Conservation (phyloP, 2,888 invertebrate species). For the Heliconius ismenius region DNA sequence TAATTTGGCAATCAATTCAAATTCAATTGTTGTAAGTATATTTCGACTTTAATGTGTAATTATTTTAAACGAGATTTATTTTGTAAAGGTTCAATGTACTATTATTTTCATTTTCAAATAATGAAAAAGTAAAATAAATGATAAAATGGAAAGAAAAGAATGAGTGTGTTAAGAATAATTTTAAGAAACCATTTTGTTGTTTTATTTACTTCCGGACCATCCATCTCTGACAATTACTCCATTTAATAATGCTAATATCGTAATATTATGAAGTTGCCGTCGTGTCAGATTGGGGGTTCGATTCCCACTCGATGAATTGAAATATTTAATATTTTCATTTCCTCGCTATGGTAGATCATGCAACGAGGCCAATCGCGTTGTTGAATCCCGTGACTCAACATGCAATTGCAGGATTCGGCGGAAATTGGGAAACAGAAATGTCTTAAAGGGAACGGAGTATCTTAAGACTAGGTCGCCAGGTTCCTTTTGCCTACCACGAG, state of each 20-base stretch:
- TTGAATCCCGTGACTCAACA: too few relatives aligned
- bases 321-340: too few relatives aligned
- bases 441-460: too few relatives aligned
- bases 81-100: slow-evolving; percentile 9
- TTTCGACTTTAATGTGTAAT: not conserved
- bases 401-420: too few relatives aligned
- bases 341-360: too few relatives aligned
- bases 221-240: not conserved
- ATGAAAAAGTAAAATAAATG: slow-evolving; percentile 47
- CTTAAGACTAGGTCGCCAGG: too few relatives aligned
- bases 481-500: too few relatives aligned
- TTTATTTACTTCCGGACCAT: slow-evolving; percentile 57
- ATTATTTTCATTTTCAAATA: slow-evolving; percentile 38
- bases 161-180: slow-evolving; percentile 64
- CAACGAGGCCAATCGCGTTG: too few relatives aligned
- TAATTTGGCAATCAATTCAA: not conserved
- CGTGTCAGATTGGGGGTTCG: too few relatives aligned
- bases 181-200: slow-evolving; percentile 64
- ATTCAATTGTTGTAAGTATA: not conserved
- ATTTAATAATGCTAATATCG: not conserved
- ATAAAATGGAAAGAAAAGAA: slow-evolving; percentile 45
- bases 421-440: too few relatives aligned
- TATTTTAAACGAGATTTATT: not conserved
- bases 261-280: not conserved
- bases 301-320: too few relatives aligned